Conservation (phyloP, 2,797 vertebrate species). For the Bucorvus abyssinicus region DNA sequence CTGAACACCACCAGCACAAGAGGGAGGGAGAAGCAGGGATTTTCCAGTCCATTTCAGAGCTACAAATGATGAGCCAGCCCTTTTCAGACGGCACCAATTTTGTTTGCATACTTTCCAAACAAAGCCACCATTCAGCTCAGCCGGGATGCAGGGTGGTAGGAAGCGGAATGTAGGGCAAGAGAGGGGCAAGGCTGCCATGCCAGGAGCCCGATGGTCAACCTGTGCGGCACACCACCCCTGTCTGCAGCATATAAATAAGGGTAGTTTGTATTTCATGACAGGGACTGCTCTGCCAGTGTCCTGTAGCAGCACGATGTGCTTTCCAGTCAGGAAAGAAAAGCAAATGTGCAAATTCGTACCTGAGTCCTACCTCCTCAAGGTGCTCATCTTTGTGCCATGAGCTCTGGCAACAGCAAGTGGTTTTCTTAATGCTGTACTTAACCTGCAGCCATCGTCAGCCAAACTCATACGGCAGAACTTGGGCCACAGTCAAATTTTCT, state of each 20-base stretch:
- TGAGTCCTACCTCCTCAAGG: accelerated
- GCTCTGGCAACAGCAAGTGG: background rate
- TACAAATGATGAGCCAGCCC: constrained; percentile 21
- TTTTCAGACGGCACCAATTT: background rate
- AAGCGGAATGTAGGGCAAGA: constrained; percentile 18
- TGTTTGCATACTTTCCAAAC: constrained; percentile 36
- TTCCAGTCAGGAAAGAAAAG: background rate
- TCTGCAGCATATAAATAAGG: accelerated
- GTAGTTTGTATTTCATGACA: background rate
- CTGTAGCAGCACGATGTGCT: accelerated
- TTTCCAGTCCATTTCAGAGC: background rate
- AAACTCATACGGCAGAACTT: accelerated
- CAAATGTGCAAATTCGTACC: accelerated
- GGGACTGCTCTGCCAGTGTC: accelerated
- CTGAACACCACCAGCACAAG: accelerated
- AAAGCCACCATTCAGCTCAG: constrained; percentile 15
- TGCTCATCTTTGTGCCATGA: background rate
- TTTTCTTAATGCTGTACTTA: accelerated
- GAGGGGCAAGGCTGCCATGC: background rate
- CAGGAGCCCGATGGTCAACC: background rate
- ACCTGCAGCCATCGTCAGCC: accelerated
- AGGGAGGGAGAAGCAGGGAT: background rate
- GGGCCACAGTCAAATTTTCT: accelerated
- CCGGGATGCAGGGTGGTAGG: background rate
- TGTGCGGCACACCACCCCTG: accelerated